Evolutionary conservation across 2,888 invertebrate species (phyloP).

Genomic region (Amaurobius ferox): DNA sequence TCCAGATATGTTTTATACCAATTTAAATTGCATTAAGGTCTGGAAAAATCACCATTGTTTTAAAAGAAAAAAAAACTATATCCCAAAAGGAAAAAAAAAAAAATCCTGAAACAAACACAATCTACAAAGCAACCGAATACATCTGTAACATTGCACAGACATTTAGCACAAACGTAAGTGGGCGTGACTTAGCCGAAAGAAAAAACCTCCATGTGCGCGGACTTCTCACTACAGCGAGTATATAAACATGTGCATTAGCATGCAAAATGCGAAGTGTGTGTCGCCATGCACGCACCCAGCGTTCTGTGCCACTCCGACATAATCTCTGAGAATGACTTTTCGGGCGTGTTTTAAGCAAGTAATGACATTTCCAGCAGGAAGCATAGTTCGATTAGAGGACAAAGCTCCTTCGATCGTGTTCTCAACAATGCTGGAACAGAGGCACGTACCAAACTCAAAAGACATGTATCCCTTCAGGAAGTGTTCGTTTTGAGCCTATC

Average conservation of each 20-base stretch:
- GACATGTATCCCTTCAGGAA: background rate
- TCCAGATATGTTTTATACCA: no score
- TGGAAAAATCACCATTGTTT: background rate
- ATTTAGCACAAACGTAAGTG: background rate
- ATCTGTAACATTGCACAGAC: background rate
- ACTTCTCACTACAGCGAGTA: background rate
- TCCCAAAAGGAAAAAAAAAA: background rate
- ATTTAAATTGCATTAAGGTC: background rate
- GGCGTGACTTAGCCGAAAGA: background rate
- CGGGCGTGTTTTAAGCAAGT: slow-evolving; percentile 2
- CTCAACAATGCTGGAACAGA: background rate
- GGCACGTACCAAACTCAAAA: background rate
- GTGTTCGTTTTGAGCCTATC: background rate
- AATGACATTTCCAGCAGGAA: slow-evolving; percentile 18
- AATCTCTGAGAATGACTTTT: slow-evolving; percentile 6
- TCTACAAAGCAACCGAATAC: background rate
- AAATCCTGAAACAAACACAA: no score
- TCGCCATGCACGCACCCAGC: background rate
- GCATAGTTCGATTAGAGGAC: background rate
- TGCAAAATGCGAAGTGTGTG: slow-evolving; percentile 2
- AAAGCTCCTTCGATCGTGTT: background rate
- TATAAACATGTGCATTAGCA: background rate
- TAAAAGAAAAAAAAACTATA: no score
- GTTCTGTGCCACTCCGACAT: background rate
- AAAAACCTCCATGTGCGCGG: background rate